A percentile compares a stretch with the other conserved stretches of the same genome.
Conservation (phyloP, 1,140 invertebrate species). For the Macrobrachium rosenbergii region DNA sequence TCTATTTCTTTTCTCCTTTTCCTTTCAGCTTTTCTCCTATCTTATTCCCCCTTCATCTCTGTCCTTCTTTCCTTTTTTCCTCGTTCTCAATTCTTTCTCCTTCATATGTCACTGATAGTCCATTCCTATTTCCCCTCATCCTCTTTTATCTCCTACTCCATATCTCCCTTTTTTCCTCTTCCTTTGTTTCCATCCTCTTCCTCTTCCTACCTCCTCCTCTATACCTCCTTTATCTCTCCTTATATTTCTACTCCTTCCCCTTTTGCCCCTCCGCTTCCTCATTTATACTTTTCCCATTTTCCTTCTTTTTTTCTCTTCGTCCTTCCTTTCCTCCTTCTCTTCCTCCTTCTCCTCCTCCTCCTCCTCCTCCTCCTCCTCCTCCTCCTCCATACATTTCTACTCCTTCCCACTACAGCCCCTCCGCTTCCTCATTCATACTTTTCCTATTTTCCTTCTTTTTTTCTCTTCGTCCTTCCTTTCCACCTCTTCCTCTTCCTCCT, state of each 20-base stretch:
- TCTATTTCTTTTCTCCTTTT: not conserved
- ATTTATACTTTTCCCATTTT: not conserved
- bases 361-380: not conserved
- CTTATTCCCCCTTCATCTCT: not conserved
- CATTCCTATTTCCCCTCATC: conserved; percentile 6
- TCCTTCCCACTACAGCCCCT: too few relatives aligned
- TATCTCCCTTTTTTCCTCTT: not conserved
- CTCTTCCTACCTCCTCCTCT: not conserved
- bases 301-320: not conserved
- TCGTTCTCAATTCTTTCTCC: not conserved
- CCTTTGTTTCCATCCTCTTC: not conserved
- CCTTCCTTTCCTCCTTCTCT: not conserved
- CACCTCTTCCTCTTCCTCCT: not conserved
- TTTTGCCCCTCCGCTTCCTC: not conserved
- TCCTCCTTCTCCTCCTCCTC: not conserved
- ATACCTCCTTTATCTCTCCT: not conserved
- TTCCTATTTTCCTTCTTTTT: too few relatives aligned
- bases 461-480: not conserved
- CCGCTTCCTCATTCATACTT: too few relatives aligned
- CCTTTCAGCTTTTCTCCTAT: not conserved
- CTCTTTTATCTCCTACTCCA: not conserved
- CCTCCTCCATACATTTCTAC: too few relatives aligned
- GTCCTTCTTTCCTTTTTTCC: not conserved
- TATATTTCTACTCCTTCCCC: not conserved
- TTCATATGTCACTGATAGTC: not conserved